Evolutionary conservation across 2,113 vertebrate genomes (phyloP), one percentile per base, ranked within the genome.

Genomic region (Camarhynchus parvulus): DNA sequence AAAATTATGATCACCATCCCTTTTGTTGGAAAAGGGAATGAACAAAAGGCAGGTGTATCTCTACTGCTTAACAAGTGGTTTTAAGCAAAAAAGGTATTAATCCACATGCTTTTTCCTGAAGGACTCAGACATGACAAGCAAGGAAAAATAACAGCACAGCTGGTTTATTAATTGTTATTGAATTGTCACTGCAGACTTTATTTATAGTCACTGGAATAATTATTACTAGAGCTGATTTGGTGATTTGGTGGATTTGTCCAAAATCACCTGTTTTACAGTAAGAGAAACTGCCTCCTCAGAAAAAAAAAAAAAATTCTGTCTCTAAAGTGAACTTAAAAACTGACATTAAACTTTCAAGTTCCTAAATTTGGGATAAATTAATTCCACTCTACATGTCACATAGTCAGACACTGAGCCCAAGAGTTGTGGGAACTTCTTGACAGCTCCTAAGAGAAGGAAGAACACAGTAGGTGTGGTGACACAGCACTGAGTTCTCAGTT

Each of bases 31-130:
- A 77, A 77, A 46, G 11, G 3, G 9, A 53, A 44, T 47, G 49
- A 69, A 49, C 1, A 73, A 83, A 52, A 77, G 7, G 2, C 10
- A 28, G 0, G 0, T 1, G 0, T 14, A 25, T 22, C 11, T 80
- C 19, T 5, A 31, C 6, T 52, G 11, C 8, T 14, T 31, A 49
- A 2, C 14, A 49, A 62, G 17, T 0, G 52, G 3, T 30, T 49
- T 90, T 69, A 62, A 44, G 21, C 5, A 88, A 76, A 94, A 86
- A 41, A 59, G 1, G 3, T 61, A 1, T 24, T 39, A 7, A 44
- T 24, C 14, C 27, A 58, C 7, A 5, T 16, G 3, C 9, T 35
- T 23, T 63, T 89, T 52, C 15, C 42, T 56, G 15, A 25, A 92
- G 17, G 37, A 79, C 31, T 87, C 62, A 75, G 24, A 24, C 0